Conservation (phyloP, 2,113 vertebrate genomes). For the Zapus hudsonius region DNA sequence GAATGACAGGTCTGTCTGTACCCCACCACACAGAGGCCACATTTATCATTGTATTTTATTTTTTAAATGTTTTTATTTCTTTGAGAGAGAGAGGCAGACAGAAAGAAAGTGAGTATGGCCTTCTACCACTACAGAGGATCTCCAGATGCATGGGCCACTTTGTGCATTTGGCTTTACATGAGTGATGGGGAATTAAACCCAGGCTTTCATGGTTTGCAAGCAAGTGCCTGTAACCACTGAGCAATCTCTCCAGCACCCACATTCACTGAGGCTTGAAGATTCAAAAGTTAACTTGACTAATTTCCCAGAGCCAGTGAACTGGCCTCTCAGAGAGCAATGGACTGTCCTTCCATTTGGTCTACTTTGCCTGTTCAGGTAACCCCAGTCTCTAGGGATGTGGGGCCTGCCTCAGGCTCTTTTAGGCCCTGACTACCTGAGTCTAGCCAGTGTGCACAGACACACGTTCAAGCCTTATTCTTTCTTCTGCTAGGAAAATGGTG, state of each 20-base stretch:
- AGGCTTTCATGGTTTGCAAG: too few species aligned
- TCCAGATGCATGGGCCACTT: too few species aligned
- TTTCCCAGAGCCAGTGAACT: background rate
- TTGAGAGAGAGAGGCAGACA: too few species aligned
- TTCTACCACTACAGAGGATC: too few species aligned
- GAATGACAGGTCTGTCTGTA: background rate
- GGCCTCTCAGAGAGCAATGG: background rate
- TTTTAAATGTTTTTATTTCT: too few species aligned
- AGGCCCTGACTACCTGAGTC: fast-evolving
- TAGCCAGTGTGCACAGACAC: background rate
- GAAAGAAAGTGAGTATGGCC: too few species aligned
- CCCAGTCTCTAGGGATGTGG: background rate
- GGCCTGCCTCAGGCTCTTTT: background rate
- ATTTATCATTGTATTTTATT: too few species aligned
- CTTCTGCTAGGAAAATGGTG: background rate
- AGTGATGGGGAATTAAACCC: too few species aligned
- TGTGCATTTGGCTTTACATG: too few species aligned
- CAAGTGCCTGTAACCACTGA: background rate
- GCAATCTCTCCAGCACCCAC: too few species aligned
- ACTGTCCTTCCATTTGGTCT: background rate
- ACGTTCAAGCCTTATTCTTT: background rate
- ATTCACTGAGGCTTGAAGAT: background rate
- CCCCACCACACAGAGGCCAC: background rate
- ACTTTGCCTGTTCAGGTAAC: background rate
- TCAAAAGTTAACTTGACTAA: background rate